A percentile compares a stretch with the other conserved stretches of the same genome.
These are phyloP conservation scores for Ranitomeya variabilis DNA, from an alignment of 2,113 vertebrate species.

Conservation along the genomic window DNA sequence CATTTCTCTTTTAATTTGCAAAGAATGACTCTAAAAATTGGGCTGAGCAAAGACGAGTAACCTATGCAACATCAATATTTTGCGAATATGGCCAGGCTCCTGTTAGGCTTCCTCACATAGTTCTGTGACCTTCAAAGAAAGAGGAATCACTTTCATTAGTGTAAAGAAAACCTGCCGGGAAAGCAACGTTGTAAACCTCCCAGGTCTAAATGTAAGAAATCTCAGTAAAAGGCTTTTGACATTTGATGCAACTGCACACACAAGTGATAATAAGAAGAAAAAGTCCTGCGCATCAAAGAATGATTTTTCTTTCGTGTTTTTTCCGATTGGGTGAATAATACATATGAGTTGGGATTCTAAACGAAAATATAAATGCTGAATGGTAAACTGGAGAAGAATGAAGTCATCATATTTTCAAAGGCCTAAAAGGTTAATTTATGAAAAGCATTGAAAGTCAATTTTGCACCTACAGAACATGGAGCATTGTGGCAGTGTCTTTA, in stretches of 20 bases:
- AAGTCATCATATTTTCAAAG: not conserved
- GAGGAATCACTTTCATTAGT: slow-evolving; percentile 53
- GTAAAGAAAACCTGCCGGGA: slow-evolving; percentile 53
- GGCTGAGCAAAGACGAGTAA: not conserved
- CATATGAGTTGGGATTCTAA: slow-evolving; percentile 26
- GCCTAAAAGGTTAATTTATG: not conserved
- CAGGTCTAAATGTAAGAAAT: slow-evolving; percentile 51
- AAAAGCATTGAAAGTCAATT: not conserved
- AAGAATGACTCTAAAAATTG: not conserved
- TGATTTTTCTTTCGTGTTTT: slow-evolving; percentile 6
- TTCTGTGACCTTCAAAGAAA: slow-evolving; percentile 46
- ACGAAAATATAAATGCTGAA: slow-evolving; percentile 16
- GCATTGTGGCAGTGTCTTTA: not conserved
- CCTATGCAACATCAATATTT: slow-evolving; percentile 1
- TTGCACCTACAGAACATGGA: not conserved
- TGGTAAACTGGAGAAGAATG: not conserved
- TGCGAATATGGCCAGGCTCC: not conserved
- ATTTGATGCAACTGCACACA: slow-evolving; percentile 48
- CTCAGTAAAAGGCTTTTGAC: slow-evolving; percentile 55
- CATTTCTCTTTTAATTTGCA: not conserved
- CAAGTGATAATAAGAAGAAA: slow-evolving; percentile 43
- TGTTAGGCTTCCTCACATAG: slow-evolving; percentile 40
- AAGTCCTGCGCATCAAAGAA: slow-evolving; percentile 38
- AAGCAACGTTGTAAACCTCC: slow-evolving; percentile 49
- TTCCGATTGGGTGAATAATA: not conserved